A percentile compares a stretch with the other conserved stretches of the same genome.
These are phyloP conservation scores for Caenorhabditis angaria DNA, from an alignment of 2,888 invertebrate genomes.

Conservation along the genomic window DNA sequence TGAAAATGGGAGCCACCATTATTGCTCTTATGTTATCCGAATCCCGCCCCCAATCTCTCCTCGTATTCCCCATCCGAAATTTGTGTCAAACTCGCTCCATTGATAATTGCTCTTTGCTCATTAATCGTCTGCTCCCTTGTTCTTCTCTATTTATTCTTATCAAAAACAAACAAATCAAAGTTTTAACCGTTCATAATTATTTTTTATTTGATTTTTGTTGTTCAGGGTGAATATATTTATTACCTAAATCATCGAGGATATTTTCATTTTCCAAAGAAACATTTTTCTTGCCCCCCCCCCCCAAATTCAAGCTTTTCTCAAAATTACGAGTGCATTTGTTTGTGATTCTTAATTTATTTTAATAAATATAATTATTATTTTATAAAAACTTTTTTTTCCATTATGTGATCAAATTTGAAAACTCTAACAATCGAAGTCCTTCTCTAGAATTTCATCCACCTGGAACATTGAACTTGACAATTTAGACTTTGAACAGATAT, in stretches of 20 bases:
- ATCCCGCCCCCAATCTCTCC: conserved; percentile 26
- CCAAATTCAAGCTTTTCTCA: conserved; percentile 11
- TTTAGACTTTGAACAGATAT: too few relatives aligned
- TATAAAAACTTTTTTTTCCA: too few relatives aligned
- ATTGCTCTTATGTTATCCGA: too few relatives aligned
- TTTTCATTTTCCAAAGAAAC: not conserved
- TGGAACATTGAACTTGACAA: too few relatives aligned
- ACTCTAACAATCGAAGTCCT: too few relatives aligned
- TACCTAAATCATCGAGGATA: not conserved
- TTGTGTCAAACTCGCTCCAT: conserved; percentile 30
- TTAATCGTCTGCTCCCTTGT: conserved; percentile 29
- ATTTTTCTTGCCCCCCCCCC: not conserved
- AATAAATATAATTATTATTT: too few relatives aligned
- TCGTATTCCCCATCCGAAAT: conserved; percentile 13
- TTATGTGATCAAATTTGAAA: too few relatives aligned
- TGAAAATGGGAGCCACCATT: too few relatives aligned
- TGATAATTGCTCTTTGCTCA: conserved; percentile 27
- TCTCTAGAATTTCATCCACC: too few relatives aligned
- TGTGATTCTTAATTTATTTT: too few relatives aligned
- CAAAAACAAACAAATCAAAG: conserved; percentile 3
- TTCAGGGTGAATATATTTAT: not conserved
- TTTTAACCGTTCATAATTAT: too few relatives aligned
- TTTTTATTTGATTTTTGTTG: conserved; percentile 2
- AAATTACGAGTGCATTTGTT: conserved; percentile 8
- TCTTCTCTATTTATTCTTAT: conserved; percentile 31